Conservation (phyloP, 2,888 invertebrate genomes). For the Microplitis deprimator region DNA sequence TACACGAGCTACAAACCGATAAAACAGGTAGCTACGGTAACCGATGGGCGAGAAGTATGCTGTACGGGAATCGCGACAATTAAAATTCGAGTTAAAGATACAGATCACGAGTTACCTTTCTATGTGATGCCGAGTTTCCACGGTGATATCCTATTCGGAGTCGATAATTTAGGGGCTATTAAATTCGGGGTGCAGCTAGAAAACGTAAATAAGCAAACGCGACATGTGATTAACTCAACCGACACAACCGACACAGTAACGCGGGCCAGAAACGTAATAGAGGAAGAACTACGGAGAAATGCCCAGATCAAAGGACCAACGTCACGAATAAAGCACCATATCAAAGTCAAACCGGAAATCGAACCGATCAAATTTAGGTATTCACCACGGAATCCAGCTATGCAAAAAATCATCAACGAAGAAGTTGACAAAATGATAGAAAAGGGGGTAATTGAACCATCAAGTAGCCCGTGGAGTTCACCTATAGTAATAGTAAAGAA, state of each 20-base stretch:
- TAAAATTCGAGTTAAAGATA: too few relatives aligned
- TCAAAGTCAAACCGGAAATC: slow-evolving; percentile 25
- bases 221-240: not conserved
- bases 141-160: too few relatives aligned
- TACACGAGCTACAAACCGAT: too few relatives aligned
- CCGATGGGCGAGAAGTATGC: too few relatives aligned
- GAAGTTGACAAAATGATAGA: slow-evolving; percentile 59
- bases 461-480: slow-evolving; percentile 50
- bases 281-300: not conserved
- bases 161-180: too few relatives aligned
- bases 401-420: slow-evolving; percentile 33
- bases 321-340: not conserved
- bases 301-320: too few relatives aligned
- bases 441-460: not conserved
- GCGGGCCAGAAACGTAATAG: not conserved
- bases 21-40: too few relatives aligned
- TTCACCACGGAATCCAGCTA: slow-evolving; percentile 35
- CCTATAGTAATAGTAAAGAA: slow-evolving; percentile 57
- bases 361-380: slow-evolving; percentile 43
- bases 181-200: too few relatives aligned
- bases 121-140: too few relatives aligned
- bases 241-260: not conserved
- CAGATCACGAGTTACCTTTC: too few relatives aligned
- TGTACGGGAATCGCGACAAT: too few relatives aligned
- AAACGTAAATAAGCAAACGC: not conserved